Percentiles rank a stretch among this genome's conserved stretches.
These are phyloP conservation scores for Euschistus heros DNA, from an alignment of 1,140 invertebrate genomes.

Conservation along the genomic window DNA sequence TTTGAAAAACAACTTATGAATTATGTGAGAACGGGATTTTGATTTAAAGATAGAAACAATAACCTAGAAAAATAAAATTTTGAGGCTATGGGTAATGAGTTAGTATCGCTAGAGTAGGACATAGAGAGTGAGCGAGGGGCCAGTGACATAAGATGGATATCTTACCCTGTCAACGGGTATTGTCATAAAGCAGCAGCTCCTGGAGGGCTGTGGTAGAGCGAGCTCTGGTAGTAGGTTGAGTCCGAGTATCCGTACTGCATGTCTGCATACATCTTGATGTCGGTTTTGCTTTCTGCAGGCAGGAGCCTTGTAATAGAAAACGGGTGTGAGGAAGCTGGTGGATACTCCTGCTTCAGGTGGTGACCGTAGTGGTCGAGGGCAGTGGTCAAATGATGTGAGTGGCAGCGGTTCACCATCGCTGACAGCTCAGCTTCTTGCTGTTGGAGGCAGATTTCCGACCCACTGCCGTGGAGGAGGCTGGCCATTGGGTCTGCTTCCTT, in stretches of 20 bases:
- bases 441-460: conserved; percentile 33
- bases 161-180: conserved; percentile 30
- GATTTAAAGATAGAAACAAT: too few relatives aligned
- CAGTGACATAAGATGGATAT: background rate
- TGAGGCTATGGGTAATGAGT: too few relatives aligned
- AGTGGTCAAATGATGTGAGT: conserved; percentile 38
- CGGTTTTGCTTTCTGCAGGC: conserved; percentile 69
- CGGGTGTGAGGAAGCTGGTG: conserved; percentile 67
- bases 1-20: too few relatives aligned
- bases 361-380: conserved; percentile 47
- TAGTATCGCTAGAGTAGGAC: background rate
- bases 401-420: conserved; percentile 51
- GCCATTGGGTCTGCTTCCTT: conserved; percentile 26
- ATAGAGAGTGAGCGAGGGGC: background rate
- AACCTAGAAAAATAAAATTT: too few relatives aligned
- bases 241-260: conserved; percentile 47
- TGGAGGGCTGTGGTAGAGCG: conserved; percentile 55
- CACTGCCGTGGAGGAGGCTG: conserved; percentile 26
- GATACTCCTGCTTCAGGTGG: conserved; percentile 65
- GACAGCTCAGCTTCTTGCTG: conserved; percentile 46
- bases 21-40: too few relatives aligned
- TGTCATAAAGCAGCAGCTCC: conserved; percentile 43
- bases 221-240: conserved; percentile 70
- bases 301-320: conserved; percentile 88
- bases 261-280: conserved; percentile 63